These are phyloP conservation scores for Colinus virginianus DNA, from an alignment of 2,113 vertebrate genomes.

Conservation along the genomic window DNA sequence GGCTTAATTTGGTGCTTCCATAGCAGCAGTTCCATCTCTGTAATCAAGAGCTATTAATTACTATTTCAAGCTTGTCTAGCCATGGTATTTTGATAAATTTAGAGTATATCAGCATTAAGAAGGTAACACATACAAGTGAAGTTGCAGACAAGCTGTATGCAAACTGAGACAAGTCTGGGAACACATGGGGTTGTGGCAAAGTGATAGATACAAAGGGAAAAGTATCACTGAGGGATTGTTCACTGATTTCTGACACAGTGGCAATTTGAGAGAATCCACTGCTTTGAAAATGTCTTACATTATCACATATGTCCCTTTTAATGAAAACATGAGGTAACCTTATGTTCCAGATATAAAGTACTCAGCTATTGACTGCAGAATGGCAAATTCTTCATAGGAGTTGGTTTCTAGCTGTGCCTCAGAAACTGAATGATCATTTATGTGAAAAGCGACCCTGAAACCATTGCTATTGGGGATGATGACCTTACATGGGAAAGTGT, in stretches of 20 bases:
- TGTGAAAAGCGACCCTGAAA: slow-evolving; percentile 27
- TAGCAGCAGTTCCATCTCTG: neutral
- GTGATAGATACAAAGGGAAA: neutral
- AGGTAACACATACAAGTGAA: neutral
- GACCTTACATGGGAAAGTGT: neutral
- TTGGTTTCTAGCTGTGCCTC: neutral
- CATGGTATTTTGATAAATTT: slow-evolving; percentile 1
- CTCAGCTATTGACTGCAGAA: slow-evolving; percentile 4
- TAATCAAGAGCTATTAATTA: slow-evolving; percentile 10
- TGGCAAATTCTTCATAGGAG: slow-evolving; percentile 20
- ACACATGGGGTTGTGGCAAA: neutral
- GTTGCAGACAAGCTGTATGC: neutral
- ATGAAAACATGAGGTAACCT: slow-evolving; percentile 20
- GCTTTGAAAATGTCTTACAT: slow-evolving; percentile 1
- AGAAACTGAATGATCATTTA: slow-evolving; percentile 20
- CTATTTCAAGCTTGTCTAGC: neutral
- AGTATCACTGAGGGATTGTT: neutral
- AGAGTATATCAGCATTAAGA: neutral
- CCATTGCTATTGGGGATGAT: neutral
- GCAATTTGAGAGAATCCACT: neutral
- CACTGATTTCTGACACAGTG: neutral
- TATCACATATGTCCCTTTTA: neutral
- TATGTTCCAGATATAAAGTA: neutral
- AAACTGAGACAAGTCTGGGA: neutral
- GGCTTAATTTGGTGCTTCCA: slow-evolving; percentile 11